Conservation (phyloP, 2,113 vertebrate species). For the Malurus alboscapulatus region DNA sequence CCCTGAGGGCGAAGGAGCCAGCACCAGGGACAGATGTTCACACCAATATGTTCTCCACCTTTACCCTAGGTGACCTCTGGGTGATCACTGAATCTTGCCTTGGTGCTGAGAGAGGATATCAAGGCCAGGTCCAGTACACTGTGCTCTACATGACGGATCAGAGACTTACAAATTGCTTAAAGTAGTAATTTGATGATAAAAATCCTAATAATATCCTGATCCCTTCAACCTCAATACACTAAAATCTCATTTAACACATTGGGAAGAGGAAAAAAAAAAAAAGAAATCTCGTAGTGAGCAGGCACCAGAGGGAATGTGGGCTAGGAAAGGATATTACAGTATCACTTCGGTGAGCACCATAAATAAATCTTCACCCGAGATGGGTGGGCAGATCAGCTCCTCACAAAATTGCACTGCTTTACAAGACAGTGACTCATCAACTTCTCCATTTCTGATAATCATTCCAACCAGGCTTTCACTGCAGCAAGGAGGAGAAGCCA, state of each 20-base stretch:
- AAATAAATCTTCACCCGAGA: constrained; percentile 39
- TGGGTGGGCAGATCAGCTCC: constrained; percentile 52
- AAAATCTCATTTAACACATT: constrained; percentile 42
- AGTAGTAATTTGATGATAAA: constrained; percentile 58
- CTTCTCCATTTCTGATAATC: constrained; percentile 22
- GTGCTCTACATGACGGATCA: constrained; percentile 50
- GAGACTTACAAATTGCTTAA: constrained; percentile 40
- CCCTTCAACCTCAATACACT: constrained; percentile 24
- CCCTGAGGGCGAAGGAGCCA: neutral
- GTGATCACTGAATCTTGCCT: neutral
- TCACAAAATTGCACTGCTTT: constrained; percentile 14
- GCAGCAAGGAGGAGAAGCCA: neutral
- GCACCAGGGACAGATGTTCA: constrained; percentile 21
- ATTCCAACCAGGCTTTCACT: constrained; percentile 10
- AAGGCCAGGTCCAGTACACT: constrained; percentile 11
- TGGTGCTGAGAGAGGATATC: neutral
- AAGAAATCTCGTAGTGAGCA: constrained; percentile 19
- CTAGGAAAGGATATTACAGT: constrained; percentile 52
- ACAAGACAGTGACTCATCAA: constrained; percentile 51
- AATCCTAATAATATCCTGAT: constrained; percentile 54
- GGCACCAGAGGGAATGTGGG: constrained; percentile 30
- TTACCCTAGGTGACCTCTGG: constrained; percentile 45
- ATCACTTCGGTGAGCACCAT: constrained; percentile 20
- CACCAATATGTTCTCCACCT: neutral
- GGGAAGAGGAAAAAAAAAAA: neutral